These are phyloP conservation scores for Diachrysia chrysitis DNA, from an alignment of 2,888 invertebrate species.

Conservation along the genomic window DNA sequence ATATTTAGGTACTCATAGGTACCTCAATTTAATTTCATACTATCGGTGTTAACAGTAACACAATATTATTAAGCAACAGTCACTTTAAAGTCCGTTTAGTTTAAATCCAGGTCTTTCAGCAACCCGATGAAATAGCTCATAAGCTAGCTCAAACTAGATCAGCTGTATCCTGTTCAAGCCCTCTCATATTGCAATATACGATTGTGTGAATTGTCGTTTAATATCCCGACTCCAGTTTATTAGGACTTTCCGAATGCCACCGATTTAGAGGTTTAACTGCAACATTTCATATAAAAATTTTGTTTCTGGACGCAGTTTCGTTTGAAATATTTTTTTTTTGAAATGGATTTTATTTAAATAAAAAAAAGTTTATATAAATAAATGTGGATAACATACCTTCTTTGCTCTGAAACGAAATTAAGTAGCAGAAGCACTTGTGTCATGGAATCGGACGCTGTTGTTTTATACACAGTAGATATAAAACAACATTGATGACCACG, in stretches of 20 bases:
- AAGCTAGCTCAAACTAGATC: conserved; percentile 53
- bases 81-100: conserved; percentile 7
- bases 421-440: too few relatives aligned
- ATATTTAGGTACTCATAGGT: too few relatives aligned
- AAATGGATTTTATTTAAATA: too few relatives aligned
- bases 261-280: conserved; percentile 47
- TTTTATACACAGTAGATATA: too few relatives aligned
- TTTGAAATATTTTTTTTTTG: neutral
- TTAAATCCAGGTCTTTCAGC: conserved; percentile 42
- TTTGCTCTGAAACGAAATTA: too few relatives aligned
- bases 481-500: too few relatives aligned
- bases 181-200: conserved; percentile 67
- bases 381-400: too few relatives aligned
- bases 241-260: conserved; percentile 47
- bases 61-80: neutral
- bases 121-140: conserved; percentile 58
- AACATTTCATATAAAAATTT: conserved; percentile 9
- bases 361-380: too few relatives aligned
- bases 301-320: neutral
- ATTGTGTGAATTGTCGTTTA: conserved; percentile 66
- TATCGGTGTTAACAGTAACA: too few relatives aligned
- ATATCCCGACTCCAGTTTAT: conserved; percentile 60
- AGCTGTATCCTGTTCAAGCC: conserved; percentile 56
- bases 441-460: too few relatives aligned
- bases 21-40: too few relatives aligned